Percentiles rank a stretch among this genome's conserved stretches.
phyloP scores from a whole-genome alignment of 2,113 vertebrate genomes.

The Dissostichus mawsoni region DNA sequence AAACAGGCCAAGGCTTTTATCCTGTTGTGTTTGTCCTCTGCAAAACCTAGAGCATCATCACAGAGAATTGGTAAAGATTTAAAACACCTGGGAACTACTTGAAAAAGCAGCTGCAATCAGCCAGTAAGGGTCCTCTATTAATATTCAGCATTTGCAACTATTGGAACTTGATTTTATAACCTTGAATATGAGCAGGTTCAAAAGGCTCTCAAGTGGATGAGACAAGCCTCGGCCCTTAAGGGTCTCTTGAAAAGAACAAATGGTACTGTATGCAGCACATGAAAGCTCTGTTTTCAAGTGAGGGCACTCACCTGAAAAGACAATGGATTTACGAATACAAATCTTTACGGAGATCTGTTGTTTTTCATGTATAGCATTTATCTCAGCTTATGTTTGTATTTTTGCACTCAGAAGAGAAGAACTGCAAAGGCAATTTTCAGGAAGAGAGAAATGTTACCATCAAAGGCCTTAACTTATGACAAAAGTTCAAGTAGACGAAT shows the following conservation, averaged over 20 bases:
- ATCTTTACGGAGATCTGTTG: constrained; percentile 17
- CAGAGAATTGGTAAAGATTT: constrained; percentile 76
- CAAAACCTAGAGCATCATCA: constrained; percentile 64
- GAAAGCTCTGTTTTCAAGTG: constrained; percentile 36
- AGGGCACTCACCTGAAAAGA: constrained; percentile 16
- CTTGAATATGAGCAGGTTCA: constrained; percentile 56
- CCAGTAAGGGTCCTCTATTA: constrained; percentile 70
- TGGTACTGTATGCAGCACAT: neutral
- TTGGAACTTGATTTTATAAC: constrained; percentile 57
- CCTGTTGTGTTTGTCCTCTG: constrained; percentile 33
- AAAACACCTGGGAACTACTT: constrained; percentile 82
- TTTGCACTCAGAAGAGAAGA: neutral
- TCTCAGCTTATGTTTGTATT: constrained; percentile 1
- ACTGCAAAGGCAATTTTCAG: neutral
- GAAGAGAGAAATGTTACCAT: neutral
- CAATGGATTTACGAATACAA: neutral
- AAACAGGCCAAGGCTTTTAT: constrained; percentile 39
- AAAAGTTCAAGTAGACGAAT: neutral
- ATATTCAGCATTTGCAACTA: constrained; percentile 51
- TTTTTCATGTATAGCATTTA: constrained; percentile 5
- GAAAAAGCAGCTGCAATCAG: constrained; percentile 68
- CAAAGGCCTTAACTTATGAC: neutral
- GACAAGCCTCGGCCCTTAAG: constrained; percentile 2
- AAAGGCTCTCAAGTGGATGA: constrained; percentile 35
- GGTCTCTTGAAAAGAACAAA: constrained; percentile 58